These are phyloP conservation scores for Blastobasis adustella DNA, from an alignment of 2,888 invertebrate genomes.

Conservation along the genomic window DNA sequence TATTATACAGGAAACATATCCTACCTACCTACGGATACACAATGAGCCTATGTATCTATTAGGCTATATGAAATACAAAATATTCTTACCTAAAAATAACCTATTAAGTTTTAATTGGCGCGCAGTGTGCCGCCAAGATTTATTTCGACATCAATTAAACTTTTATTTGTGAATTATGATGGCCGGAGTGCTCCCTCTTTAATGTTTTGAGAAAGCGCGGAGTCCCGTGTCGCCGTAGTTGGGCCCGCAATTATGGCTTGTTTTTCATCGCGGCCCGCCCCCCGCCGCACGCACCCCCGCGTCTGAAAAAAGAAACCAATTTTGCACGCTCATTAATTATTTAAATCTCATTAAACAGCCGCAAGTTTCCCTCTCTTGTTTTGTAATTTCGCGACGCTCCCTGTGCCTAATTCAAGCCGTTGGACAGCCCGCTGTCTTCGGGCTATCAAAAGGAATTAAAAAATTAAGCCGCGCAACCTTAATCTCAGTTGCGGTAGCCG, in stretches of 20 bases:
- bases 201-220: constrained; percentile 21
- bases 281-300: constrained; percentile 42
- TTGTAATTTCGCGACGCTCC: constrained; percentile 52
- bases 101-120: constrained; percentile 32
- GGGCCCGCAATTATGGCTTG: constrained; percentile 62
- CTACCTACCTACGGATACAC: too few species aligned
- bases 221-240: constrained; percentile 30
- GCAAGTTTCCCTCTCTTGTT: constrained; percentile 59
- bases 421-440: constrained; percentile 25
- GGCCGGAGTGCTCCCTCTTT: constrained; percentile 30
- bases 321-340: constrained; percentile 75
- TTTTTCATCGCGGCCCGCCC: constrained; percentile 56
- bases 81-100: too few species aligned
- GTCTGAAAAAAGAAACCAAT: constrained; percentile 69
- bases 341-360: constrained; percentile 74
- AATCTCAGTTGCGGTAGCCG: constrained; percentile 3
- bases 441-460: constrained; percentile 8
- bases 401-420: constrained; percentile 47
- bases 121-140: constrained; percentile 35
- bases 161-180: constrained; percentile 48
- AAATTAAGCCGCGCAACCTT: constrained; percentile 2
- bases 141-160: constrained; percentile 48
- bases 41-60: too few species aligned
- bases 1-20: too few species aligned
- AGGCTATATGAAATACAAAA: too few species aligned